phyloP scores from a whole-genome alignment of 2,113 vertebrate genomes.

The Nerophis ophidion region DNA sequence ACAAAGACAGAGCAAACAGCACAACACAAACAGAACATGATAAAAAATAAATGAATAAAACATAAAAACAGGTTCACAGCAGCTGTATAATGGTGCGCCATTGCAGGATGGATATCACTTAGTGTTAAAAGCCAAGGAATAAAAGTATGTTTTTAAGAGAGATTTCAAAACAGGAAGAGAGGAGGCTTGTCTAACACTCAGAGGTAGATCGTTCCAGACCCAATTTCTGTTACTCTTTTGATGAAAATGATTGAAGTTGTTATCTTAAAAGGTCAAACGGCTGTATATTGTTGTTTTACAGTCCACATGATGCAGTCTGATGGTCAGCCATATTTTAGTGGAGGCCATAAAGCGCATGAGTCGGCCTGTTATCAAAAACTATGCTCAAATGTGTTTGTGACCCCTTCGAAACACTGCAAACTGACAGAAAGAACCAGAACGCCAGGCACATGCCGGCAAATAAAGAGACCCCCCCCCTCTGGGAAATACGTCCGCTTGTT shows the following conservation, averaged over 20 bases:
- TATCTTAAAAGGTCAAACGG: not conserved
- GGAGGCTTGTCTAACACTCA: too few species aligned
- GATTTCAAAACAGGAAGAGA: too few species aligned
- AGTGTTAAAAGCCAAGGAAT: too few species aligned
- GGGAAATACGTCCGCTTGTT: conserved; percentile 45
- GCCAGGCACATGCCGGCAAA: conserved; percentile 29
- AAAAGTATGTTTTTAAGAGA: too few species aligned
- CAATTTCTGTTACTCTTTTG: too few species aligned
- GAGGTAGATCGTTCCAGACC: too few species aligned
- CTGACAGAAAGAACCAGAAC: conserved; percentile 49
- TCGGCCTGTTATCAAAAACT: conserved; percentile 26
- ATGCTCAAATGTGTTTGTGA: conserved; percentile 15
- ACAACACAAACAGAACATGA: too few species aligned
- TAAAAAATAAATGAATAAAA: too few species aligned
- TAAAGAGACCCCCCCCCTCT: conserved; percentile 33
- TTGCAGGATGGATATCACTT: too few species aligned
- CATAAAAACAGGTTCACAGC: too few species aligned
- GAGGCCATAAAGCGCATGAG: conserved; percentile 10
- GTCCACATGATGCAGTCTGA: not conserved
- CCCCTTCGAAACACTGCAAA: conserved; percentile 37
- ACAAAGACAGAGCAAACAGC: too few species aligned
- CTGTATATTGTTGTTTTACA: not conserved
- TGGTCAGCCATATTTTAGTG: not conserved
- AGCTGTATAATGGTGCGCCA: too few species aligned
- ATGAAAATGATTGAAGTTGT: not conserved